Evolutionary conservation across 2,888 invertebrate genomes (phyloP), one percentile per base, ranked within the genome.

Genomic region (Pteria penguin): DNA sequence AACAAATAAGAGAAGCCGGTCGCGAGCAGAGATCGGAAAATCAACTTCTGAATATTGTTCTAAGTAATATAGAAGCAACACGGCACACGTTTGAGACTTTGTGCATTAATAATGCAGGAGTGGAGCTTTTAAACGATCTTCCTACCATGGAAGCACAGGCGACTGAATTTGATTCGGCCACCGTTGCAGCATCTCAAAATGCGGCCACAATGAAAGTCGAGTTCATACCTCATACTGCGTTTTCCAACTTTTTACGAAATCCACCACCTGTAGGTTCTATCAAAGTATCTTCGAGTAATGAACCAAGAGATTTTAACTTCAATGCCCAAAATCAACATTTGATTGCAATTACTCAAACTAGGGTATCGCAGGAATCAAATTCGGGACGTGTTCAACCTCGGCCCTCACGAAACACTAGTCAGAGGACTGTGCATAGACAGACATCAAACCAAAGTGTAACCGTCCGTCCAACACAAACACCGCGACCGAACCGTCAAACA

Each of bases 61-160:
- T 81, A 2, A 76, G 74, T 27, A 83, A 82, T 18, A 81, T 85
- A n/a, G 80, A 80, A 55, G 76, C 81, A 4, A 82, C 84, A 3
- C 73, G 75, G 8, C 63, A 77, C 18, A 76, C 71, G 26, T 81
- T 83, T 58, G 84, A 85, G 33, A 78, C 77, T n/a, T 68, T 82
- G 24, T 82, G 81, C 57, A 80, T 73, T 52, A 68, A 74, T 27
- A 79, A 81, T 45, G 65, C 80, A 8, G 80, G 78, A 31, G 58
- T 78, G 11, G 81, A 85, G 14, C 73, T 85, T 36, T 58, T 85
- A 24, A 79, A 81, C 26, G 76, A 70, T 52, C 61, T 83, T 27
- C 60, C 80, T 1, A 79, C 76, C 62, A 67, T 82, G 14, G 84
- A 80, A 26, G 65, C 69, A 1, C 84, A 85, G 65, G 80, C 82